A percentile compares a stretch with the other conserved stretches of the same genome.
Conservation (phyloP, 2,888 invertebrate species). For the Catocala fraxini region DNA sequence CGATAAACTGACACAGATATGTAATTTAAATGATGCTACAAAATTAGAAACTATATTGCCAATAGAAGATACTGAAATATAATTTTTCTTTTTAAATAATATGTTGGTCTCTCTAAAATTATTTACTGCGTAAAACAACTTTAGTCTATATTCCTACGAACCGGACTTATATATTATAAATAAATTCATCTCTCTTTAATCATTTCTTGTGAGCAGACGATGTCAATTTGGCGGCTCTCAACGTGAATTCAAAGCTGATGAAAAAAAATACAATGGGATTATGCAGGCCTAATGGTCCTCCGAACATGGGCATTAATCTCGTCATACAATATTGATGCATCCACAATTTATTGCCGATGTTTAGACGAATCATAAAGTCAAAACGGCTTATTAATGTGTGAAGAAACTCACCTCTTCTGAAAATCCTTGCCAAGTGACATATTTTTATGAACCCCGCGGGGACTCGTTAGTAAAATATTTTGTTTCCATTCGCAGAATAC, state of each 20-base stretch:
- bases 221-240: conserved; percentile 77
- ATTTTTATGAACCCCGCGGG: conserved; percentile 76
- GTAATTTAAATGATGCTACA: conserved; percentile 21
- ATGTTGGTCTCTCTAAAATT: background rate
- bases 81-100: too few species aligned
- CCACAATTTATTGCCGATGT: conserved; percentile 81
- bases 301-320: conserved; percentile 86
- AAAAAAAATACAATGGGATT: conserved; percentile 84
- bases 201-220: conserved; percentile 68
- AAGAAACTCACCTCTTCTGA: conserved; percentile 80
- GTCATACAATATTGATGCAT: conserved; percentile 86
- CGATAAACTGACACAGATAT: conserved; percentile 29
- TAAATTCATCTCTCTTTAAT: conserved; percentile 73
- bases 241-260: conserved; percentile 67
- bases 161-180: conserved; percentile 61
- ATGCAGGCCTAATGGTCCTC: conserved; percentile 82
- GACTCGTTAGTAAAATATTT: conserved; percentile 83
- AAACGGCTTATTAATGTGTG: conserved; percentile 86
- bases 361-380: conserved; percentile 81
- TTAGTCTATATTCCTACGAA: conserved; percentile 8
- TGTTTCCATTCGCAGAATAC: conserved; percentile 79
- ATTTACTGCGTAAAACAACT: conserved; percentile 24
- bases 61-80: too few species aligned
- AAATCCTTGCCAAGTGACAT: conserved; percentile 70
- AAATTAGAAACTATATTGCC: conserved; percentile 2